phyloP scores from a whole-genome alignment of 2,113 vertebrate genomes.

The Triplophysa siluroides region DNA sequence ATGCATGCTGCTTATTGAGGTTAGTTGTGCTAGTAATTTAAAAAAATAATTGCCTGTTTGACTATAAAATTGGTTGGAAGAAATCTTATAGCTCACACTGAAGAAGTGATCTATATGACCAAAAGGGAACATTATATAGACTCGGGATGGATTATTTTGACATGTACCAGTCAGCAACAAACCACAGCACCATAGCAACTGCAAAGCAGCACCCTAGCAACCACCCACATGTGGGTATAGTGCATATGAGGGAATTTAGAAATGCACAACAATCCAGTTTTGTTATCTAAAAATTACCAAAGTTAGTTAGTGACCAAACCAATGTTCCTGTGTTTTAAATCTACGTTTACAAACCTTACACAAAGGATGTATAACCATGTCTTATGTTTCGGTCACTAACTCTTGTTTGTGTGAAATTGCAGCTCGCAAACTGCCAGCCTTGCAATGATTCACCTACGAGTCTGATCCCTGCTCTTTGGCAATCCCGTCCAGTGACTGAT shows the following conservation, averaged over 20 bases:
- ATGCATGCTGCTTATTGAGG: too few species aligned
- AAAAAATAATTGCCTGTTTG: too few species aligned
- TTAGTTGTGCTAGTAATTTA: too few species aligned
- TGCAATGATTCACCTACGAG: constrained; percentile 19
- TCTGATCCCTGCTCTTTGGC: constrained; percentile 36
- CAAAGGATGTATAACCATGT: neutral
- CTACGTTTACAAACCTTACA: neutral
- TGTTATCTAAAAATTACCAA: neutral
- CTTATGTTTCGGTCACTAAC: constrained; percentile 1
- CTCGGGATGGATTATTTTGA: too few species aligned
- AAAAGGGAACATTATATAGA: too few species aligned
- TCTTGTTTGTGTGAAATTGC: constrained; percentile 22
- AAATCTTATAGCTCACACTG: too few species aligned
- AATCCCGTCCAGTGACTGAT: constrained; percentile 43
- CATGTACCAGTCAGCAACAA: too few species aligned
- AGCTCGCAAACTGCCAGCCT: neutral
- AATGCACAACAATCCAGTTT: neutral
- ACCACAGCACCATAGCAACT: too few species aligned
- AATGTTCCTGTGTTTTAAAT: neutral
- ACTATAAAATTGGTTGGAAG: too few species aligned
- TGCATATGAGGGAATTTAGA: neutral
- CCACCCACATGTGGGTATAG: neutral
- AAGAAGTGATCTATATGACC: too few species aligned
- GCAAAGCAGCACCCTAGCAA: too few species aligned
- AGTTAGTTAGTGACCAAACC: too few species aligned